phyloP scores from a whole-genome alignment of 2,888 invertebrate species.

The Odontocolon sp. region DNA sequence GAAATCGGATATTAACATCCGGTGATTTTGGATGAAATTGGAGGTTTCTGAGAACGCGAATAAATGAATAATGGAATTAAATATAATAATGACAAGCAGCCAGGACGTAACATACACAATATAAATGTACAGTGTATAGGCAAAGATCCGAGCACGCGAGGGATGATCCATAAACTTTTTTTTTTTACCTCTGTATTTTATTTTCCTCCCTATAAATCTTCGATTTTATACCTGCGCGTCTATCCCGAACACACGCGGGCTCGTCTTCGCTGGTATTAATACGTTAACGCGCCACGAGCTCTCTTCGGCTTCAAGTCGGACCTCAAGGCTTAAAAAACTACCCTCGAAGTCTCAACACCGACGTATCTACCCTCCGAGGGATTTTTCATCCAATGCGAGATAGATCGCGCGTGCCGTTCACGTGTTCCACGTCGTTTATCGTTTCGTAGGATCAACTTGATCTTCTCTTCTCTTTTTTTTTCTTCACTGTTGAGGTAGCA shows the following conservation, averaged over 20 bases:
- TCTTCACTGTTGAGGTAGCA: neutral
- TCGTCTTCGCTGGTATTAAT: constrained; percentile 48
- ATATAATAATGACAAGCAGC: neutral
- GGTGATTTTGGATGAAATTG: too few relatives aligned
- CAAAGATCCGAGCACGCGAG: constrained; percentile 43
- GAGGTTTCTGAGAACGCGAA: too few relatives aligned
- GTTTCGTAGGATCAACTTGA: neutral
- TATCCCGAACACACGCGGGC: constrained; percentile 36
- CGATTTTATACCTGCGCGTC: constrained; percentile 55
- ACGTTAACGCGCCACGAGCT: constrained; percentile 35
- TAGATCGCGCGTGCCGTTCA: constrained; percentile 22
- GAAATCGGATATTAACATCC: too few relatives aligned
- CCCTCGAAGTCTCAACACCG: constrained; percentile 30
- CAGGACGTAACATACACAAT: neutral
- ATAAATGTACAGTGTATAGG: neutral
- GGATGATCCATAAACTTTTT: constrained; percentile 26
- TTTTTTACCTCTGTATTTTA: constrained; percentile 39
- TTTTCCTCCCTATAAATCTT: constrained; percentile 55
- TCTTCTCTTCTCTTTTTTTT: neutral
- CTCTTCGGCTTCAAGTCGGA: constrained; percentile 31
- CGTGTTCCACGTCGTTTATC: constrained; percentile 3
- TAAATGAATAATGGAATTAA: too few relatives aligned
- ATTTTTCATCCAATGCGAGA: constrained; percentile 32
- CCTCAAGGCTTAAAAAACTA: constrained; percentile 52
- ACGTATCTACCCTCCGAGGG: constrained; percentile 10